These are phyloP conservation scores for Rostratula benghalensis DNA, from an alignment of 2,113 vertebrate species.

Conservation along the genomic window DNA sequence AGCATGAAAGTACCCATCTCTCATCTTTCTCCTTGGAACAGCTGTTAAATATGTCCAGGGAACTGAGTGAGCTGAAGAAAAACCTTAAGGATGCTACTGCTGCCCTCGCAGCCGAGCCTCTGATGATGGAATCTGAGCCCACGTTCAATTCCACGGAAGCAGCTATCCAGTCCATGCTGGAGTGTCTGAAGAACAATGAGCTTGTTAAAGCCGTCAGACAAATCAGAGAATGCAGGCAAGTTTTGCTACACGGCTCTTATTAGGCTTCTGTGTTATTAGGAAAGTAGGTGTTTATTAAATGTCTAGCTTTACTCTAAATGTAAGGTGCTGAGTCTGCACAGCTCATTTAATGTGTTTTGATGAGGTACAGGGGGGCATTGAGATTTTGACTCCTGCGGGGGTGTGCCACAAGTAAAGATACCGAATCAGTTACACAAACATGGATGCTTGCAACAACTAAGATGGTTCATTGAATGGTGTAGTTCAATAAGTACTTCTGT, in stretches of 20 bases:
- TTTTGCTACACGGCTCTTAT: neutral
- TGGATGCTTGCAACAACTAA: neutral
- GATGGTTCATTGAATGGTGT: neutral
- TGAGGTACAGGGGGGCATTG: neutral
- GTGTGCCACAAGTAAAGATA: neutral
- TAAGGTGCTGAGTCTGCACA: neutral
- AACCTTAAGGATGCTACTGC: slow-evolving; percentile 89
- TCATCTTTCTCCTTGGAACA: slow-evolving; percentile 58
- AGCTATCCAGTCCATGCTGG: slow-evolving; percentile 94
- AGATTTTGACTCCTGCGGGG: neutral
- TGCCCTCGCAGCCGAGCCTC: slow-evolving; percentile 82
- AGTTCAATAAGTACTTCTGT: neutral
- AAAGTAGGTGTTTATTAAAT: neutral
- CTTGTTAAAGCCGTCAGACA: slow-evolving; percentile 89
- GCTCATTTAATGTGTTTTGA: neutral
- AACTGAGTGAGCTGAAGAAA: slow-evolving; percentile 91
- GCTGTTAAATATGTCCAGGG: slow-evolving; percentile 97
- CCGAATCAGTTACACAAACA: neutral
- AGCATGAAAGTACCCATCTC: neutral
- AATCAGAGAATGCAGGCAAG: slow-evolving; percentile 95
- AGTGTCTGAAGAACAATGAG: slow-evolving; percentile 93
- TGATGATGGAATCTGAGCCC: slow-evolving; percentile 77
- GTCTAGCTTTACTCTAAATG: neutral
- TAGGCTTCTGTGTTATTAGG: neutral
- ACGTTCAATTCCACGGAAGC: slow-evolving; percentile 88